phyloP scores from a whole-genome alignment of 2,113 vertebrate species.

The Dipodomys stephensi region DNA sequence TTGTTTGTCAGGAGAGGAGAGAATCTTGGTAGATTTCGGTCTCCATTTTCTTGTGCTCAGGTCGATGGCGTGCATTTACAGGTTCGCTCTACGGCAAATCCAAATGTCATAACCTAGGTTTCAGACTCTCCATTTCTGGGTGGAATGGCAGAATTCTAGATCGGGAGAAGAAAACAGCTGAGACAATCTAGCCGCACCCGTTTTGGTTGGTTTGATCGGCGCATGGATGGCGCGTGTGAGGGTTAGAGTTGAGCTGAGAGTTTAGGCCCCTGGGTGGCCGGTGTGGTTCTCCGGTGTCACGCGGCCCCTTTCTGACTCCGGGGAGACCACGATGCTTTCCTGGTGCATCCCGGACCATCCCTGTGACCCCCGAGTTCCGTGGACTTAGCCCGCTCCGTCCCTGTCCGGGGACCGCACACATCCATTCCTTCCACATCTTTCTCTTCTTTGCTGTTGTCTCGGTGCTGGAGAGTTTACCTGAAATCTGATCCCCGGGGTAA shows the following conservation, averaged over 20 bases:
- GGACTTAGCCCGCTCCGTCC: not conserved
- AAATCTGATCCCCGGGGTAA: constrained; percentile 67
- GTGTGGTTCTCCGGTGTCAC: not conserved
- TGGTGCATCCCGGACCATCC: too few relatives aligned
- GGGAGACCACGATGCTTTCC: not conserved
- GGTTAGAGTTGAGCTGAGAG: not conserved
- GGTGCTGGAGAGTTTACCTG: constrained; percentile 53
- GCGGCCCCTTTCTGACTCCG: not conserved
- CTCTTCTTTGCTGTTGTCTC: constrained; percentile 30
- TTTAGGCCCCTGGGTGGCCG: not conserved
- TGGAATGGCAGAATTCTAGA: constrained; percentile 8
- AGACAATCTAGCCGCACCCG: not conserved
- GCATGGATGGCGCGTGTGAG: not conserved
- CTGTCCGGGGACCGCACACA: not conserved
- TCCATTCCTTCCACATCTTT: not conserved
- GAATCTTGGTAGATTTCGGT: not conserved
- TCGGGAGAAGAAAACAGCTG: not conserved
- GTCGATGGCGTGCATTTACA: not conserved
- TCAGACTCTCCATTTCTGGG: not conserved
- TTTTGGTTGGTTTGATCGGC: not conserved
- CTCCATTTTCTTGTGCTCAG: not conserved
- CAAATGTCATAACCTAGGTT: not conserved
- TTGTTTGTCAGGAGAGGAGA: not conserved
- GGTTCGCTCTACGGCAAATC: not conserved
- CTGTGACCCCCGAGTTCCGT: too few relatives aligned